Conservation (phyloP, 2,888 invertebrate genomes). For the Acronicta aceris region DNA sequence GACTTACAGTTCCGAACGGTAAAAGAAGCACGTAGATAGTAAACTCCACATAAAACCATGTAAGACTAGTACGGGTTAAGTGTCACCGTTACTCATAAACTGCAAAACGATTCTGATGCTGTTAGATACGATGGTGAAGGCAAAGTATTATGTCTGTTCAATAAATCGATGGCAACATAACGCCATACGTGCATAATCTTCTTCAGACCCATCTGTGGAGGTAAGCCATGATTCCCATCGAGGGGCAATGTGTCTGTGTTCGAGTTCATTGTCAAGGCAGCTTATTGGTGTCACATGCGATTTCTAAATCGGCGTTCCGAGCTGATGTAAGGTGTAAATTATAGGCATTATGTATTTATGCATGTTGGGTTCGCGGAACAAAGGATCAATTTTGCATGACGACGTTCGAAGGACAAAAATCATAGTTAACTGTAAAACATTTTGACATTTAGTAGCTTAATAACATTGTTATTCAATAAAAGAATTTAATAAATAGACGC, state of each 20-base stretch:
- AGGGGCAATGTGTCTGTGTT: constrained; percentile 25
- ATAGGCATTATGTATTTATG: constrained; percentile 55
- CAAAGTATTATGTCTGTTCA: constrained; percentile 44
- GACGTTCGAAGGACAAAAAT: too few relatives aligned
- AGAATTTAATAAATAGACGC: too few relatives aligned
- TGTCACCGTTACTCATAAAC: constrained; percentile 53
- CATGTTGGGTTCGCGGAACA: constrained; percentile 47
- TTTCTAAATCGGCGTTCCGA: constrained; percentile 61
- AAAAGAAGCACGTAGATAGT: constrained; percentile 15
- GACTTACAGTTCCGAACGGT: constrained; percentile 19
- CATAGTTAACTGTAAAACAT: too few relatives aligned
- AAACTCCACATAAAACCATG: constrained; percentile 35
- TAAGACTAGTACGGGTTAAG: constrained; percentile 31
- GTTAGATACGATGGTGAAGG: constrained; percentile 46
- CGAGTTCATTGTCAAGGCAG: constrained; percentile 52
- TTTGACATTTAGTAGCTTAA: too few relatives aligned
- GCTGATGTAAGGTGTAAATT: constrained; percentile 55
- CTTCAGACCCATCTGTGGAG: constrained; percentile 24
- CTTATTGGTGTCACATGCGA: constrained; percentile 53
- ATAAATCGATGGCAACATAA: constrained; percentile 43
- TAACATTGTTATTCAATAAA: too few relatives aligned
- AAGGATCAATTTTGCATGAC: constrained; percentile 30
- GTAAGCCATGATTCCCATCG: constrained; percentile 28
- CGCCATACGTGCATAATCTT: constrained; percentile 35
- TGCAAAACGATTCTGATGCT: constrained; percentile 43